These are phyloP conservation scores for Norana najaformis DNA, from an alignment of 2,888 invertebrate genomes.

Conservation along the genomic window DNA sequence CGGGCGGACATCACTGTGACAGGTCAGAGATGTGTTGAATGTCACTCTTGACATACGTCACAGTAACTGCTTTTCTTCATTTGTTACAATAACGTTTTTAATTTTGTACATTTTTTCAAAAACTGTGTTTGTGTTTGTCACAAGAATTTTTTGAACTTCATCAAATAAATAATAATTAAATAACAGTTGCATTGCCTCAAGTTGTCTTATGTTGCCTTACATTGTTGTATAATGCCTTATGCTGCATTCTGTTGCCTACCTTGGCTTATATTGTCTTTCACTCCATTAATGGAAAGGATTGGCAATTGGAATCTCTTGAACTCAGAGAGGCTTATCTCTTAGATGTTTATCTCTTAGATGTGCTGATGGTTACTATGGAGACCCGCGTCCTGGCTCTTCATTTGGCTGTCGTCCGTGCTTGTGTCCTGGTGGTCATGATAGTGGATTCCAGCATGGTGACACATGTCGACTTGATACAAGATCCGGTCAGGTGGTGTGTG, in stretches of 20 bases:
- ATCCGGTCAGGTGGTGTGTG: conserved; percentile 41
- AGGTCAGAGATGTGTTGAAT: conserved; percentile 48
- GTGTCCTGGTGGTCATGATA: conserved; percentile 46
- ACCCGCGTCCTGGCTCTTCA: conserved; percentile 72
- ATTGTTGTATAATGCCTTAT: neutral
- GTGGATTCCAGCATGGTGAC: conserved; percentile 44
- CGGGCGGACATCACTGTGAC: conserved; percentile 88
- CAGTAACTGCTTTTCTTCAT: neutral
- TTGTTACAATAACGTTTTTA: neutral
- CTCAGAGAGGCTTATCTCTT: too few species aligned
- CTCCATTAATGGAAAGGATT: neutral
- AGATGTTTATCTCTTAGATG: conserved; percentile 50
- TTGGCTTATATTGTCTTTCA: neutral
- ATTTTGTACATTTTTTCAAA: too few species aligned
- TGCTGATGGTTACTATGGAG: conserved; percentile 89
- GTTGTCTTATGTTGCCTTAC: neutral
- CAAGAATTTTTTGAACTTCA: too few species aligned
- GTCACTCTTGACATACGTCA: neutral
- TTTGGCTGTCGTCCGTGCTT: conserved; percentile 45
- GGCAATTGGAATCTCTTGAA: too few species aligned
- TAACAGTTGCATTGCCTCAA: too few species aligned
- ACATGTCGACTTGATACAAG: conserved; percentile 42
- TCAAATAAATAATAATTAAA: too few species aligned
- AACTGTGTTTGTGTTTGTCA: too few species aligned
- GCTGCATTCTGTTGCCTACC: too few species aligned